A percentile compares a stretch with the other conserved stretches of the same genome.
Conservation (phyloP, 2,797 vertebrate genomes). For the Kryptolebias ocellatus region DNA sequence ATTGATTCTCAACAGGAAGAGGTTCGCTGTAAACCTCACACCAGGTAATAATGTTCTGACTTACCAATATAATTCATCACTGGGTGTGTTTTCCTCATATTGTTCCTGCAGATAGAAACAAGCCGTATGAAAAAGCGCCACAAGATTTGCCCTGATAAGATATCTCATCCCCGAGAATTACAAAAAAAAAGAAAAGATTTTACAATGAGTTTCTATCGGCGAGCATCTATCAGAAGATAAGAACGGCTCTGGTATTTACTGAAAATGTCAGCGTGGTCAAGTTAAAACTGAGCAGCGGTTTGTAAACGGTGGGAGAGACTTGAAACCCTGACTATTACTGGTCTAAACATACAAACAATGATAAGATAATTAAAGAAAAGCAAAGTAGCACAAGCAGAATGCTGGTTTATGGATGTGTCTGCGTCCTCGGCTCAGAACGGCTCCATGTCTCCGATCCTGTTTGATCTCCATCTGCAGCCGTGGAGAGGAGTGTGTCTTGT, state of each 20-base stretch:
- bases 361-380: neutral
- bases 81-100: conserved; percentile 9
- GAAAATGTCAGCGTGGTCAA: conserved; percentile 1
- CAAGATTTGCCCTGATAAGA: neutral
- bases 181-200: neutral
- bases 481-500: too few relatives aligned
- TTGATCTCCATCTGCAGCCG: too few relatives aligned
- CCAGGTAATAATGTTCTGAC: conserved; percentile 20
- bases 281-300: neutral
- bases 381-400: neutral
- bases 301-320: too few relatives aligned
- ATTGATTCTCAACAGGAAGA: conserved; percentile 29
- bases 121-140: conserved; percentile 3
- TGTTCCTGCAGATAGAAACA: neutral
- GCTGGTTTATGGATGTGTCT: too few relatives aligned
- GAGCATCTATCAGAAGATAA: neutral
- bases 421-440: too few relatives aligned
- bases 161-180: neutral
- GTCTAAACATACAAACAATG: too few relatives aligned
- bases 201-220: neutral
- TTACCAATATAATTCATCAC: conserved; percentile 13
- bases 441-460: too few relatives aligned
- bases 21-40: conserved; percentile 24
- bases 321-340: too few relatives aligned
- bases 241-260: neutral